A percentile compares a stretch with the other conserved stretches of the same genome.
phyloP scores from a whole-genome alignment of 2,888 invertebrate species.

The Caenorhabditis sp. region DNA sequence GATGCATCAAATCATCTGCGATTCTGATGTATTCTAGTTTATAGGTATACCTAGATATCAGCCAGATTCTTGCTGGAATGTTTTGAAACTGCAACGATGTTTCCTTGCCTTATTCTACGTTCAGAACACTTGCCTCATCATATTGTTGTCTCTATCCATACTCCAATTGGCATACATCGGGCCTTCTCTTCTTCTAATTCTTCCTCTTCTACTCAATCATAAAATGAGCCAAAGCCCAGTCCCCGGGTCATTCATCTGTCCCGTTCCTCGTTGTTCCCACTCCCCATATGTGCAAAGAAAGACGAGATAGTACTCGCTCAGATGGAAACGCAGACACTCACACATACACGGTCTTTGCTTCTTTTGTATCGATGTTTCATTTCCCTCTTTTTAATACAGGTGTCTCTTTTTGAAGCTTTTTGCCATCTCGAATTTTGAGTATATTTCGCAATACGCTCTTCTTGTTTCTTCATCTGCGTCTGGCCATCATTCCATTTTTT shows the following conservation, averaged over 20 bases:
- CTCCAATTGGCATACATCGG: conserved; percentile 18
- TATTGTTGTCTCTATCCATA: neutral
- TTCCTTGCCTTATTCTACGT: neutral
- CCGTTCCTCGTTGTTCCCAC: conserved; percentile 22
- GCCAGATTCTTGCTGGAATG: neutral
- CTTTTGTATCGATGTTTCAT: conserved; percentile 37
- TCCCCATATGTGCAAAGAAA: conserved; percentile 35
- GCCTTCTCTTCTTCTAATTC: conserved; percentile 1
- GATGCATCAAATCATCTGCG: conserved; percentile 22
- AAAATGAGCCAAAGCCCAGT: conserved; percentile 35
- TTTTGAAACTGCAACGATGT: neutral
- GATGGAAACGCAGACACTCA: conserved; percentile 28
- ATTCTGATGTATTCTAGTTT: conserved; percentile 14
- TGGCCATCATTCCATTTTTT: conserved; percentile 8
- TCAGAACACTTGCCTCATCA: neutral
- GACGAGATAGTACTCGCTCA: conserved; percentile 1
- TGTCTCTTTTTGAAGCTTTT: conserved; percentile 15
- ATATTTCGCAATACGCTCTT: conserved; percentile 23
- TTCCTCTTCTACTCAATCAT: conserved; percentile 35
- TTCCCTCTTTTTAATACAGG: conserved; percentile 11
- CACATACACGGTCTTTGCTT: conserved; percentile 45
- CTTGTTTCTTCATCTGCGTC: conserved; percentile 8
- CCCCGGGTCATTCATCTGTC: conserved; percentile 25
- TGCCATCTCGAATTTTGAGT: neutral
- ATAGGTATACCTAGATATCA: neutral